These are phyloP conservation scores for Thecocarcelia acutangulata DNA, from an alignment of 2,888 invertebrate species.

Conservation along the genomic window DNA sequence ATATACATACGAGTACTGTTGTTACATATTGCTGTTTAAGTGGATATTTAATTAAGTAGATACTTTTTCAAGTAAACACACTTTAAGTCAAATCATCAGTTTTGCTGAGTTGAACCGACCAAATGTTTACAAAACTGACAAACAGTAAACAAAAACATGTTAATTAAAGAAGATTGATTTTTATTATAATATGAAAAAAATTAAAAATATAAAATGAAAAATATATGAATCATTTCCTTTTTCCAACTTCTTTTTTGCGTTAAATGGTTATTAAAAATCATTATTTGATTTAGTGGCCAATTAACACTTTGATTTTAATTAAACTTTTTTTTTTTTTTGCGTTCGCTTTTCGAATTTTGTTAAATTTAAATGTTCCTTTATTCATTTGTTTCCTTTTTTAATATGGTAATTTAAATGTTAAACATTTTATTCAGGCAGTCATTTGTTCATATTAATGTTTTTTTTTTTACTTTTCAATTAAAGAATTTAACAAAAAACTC, in stretches of 20 bases:
- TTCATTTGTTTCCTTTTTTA: background rate
- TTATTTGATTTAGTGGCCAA: slow-evolving; percentile 42
- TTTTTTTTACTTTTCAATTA: background rate
- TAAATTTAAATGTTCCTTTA: slow-evolving; percentile 8
- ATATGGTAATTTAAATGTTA: slow-evolving; percentile 39
- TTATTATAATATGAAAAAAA: background rate
- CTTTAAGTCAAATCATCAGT: too few species aligned
- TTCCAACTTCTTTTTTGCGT: background rate
- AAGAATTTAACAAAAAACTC: slow-evolving; percentile 10
- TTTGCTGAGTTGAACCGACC: background rate
- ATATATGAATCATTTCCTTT: slow-evolving; percentile 8
- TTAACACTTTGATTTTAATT: slow-evolving; percentile 46
- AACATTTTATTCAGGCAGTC: slow-evolving; percentile 42
- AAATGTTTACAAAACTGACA: background rate
- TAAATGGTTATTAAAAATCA: slow-evolving; percentile 45
- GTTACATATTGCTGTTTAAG: too few species aligned
- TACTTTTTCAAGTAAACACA: too few species aligned
- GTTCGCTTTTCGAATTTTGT: slow-evolving; percentile 7
- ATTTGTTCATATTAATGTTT: slow-evolving; percentile 6
- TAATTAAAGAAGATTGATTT: background rate
- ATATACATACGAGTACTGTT: too few species aligned
- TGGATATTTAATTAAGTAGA: too few species aligned
- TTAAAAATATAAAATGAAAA: background rate
- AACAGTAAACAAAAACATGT: slow-evolving; percentile 12
- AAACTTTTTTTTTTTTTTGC: slow-evolving; percentile 4